phyloP scores from a whole-genome alignment of 2,797 vertebrate genomes.

The Naso thynnoides region DNA sequence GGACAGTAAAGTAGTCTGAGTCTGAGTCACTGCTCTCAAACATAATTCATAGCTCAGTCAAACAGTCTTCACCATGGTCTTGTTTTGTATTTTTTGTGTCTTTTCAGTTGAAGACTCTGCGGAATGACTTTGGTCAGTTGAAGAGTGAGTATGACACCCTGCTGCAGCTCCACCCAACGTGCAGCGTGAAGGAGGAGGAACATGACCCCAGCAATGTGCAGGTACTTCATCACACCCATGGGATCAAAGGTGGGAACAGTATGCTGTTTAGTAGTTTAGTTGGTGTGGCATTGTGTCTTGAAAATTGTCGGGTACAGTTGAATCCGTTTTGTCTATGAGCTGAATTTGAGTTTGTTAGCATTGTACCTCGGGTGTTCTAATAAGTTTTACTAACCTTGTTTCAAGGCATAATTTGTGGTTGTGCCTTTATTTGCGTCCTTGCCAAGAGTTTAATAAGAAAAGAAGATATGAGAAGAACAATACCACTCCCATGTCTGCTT shows the following conservation, averaged over 20 bases:
- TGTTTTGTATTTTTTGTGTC: neutral
- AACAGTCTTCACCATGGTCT: neutral
- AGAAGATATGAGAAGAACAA: too few relatives aligned
- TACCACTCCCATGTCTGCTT: neutral
- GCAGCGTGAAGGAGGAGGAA: slow-evolving; percentile 62
- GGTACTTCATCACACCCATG: slow-evolving; percentile 66
- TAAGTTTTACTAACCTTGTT: neutral
- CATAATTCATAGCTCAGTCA: neutral
- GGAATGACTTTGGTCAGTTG: slow-evolving; percentile 83
- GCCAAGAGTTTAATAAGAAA: neutral
- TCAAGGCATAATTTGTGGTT: neutral
- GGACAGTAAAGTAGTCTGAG: too few relatives aligned
- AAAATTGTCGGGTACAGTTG: too few relatives aligned
- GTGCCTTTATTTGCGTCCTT: neutral
- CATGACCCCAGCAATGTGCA: slow-evolving; percentile 76
- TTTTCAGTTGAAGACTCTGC: slow-evolving; percentile 81
- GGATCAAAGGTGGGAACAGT: neutral
- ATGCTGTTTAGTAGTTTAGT: neutral
- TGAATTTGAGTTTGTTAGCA: neutral
- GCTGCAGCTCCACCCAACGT: slow-evolving; percentile 81
- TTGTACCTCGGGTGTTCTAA: neutral
- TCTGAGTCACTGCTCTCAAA: too few relatives aligned
- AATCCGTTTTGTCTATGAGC: too few relatives aligned
- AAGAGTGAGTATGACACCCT: slow-evolving; percentile 82
- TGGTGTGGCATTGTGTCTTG: neutral